Percentiles rank a stretch among this genome's conserved stretches.
These are phyloP conservation scores for Doris montereyensis DNA, from an alignment of 2,888 invertebrate species.

Conservation along the genomic window DNA sequence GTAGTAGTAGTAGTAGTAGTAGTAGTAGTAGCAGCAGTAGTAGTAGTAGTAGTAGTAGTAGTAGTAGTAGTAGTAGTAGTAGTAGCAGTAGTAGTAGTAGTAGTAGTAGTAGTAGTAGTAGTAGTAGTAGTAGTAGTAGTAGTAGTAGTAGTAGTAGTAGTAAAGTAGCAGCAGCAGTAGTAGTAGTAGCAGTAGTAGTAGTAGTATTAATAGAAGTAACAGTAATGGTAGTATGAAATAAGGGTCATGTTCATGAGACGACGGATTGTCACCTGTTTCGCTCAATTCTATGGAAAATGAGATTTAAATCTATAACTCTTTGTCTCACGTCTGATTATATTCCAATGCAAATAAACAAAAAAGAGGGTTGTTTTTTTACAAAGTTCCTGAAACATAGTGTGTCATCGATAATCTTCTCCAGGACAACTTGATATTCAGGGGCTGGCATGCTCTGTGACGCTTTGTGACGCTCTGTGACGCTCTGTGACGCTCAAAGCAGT, in stretches of 20 bases:
- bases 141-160: constrained; percentile 35
- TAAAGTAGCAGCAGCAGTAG: constrained; percentile 33
- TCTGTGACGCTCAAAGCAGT: not conserved
- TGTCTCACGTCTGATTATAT: too few relatives aligned
- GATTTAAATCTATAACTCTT: too few relatives aligned
- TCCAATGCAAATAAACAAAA: too few relatives aligned
- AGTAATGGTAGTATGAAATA: constrained; percentile 11
- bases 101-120: constrained; percentile 40
- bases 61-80: constrained; percentile 37
- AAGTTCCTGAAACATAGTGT: too few relatives aligned
- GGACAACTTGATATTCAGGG: too few relatives aligned
- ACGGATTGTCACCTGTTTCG: too few relatives aligned
- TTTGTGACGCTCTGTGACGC: not conserved
- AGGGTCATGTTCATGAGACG: too few relatives aligned
- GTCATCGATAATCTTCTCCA: too few relatives aligned
- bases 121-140: constrained; percentile 38
- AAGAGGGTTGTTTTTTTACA: too few relatives aligned
- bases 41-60: constrained; percentile 31
- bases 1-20: constrained; percentile 37
- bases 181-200: constrained; percentile 30
- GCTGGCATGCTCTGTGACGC: not conserved
- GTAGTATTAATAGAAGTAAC: not conserved
- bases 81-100: constrained; percentile 40
- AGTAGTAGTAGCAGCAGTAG: constrained; percentile 9
- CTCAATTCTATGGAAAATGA: too few relatives aligned